Evolutionary conservation across 2,888 invertebrate genomes (phyloP).

Genomic region (Kryphioiulus occultus): DNA sequence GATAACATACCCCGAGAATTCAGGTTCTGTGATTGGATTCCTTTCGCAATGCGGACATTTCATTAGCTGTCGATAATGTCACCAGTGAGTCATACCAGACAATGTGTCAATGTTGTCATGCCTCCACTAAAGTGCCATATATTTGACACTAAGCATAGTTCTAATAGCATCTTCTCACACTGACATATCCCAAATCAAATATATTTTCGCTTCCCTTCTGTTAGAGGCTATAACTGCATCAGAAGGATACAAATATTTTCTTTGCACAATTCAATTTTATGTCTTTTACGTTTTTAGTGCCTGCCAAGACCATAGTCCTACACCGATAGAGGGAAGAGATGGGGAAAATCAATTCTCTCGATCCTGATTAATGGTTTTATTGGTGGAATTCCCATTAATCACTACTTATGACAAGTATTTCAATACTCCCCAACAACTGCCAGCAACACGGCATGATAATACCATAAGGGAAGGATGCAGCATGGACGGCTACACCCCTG

Average conservation of each 20-base stretch:
- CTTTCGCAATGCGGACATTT: slow-evolving; percentile 1
- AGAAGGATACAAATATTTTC: slow-evolving; percentile 15
- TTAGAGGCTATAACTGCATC: neutral
- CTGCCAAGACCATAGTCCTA: neutral
- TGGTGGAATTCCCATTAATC: slow-evolving; percentile 54
- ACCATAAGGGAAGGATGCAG: slow-evolving; percentile 39
- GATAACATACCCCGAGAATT: neutral
- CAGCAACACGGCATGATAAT: slow-evolving; percentile 46
- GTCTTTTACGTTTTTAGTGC: slow-evolving; percentile 19
- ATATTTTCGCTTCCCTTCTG: neutral
- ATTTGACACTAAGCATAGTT: neutral
- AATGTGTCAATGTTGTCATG: neutral
- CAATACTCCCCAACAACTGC: slow-evolving; percentile 51
- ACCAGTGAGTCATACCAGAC: neutral
- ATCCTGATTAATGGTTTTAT: slow-evolving; percentile 55
- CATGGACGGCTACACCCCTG: slow-evolving; percentile 44
- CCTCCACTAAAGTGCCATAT: neutral
- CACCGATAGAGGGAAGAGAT: slow-evolving; percentile 33
- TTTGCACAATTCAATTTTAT: neutral
- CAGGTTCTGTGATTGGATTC: slow-evolving; percentile 19
- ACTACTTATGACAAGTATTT: slow-evolving; percentile 53
- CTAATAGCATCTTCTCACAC: neutral
- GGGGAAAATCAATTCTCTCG: slow-evolving; percentile 53
- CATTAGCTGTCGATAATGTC: slow-evolving; percentile 36
- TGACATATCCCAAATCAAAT: neutral